phyloP scores from a whole-genome alignment of 2,888 invertebrate species.

The Ectobius pallidus region DNA sequence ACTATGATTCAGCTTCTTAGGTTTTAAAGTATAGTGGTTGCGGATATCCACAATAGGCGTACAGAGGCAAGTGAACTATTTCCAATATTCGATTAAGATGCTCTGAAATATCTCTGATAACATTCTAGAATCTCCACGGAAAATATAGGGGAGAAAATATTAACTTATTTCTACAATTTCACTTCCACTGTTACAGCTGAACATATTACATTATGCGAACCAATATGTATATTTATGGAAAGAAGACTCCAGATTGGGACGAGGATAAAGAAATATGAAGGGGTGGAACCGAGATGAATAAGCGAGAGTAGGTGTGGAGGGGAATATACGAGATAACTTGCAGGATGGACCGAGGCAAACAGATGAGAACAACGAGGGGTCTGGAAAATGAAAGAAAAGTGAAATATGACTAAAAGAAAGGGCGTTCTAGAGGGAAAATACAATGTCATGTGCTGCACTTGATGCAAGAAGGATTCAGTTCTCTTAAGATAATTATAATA shows the following conservation, averaged over 20 bases:
- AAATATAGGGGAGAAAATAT: too few species aligned
- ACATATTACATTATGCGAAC: too few species aligned
- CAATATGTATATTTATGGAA: slow-evolving; percentile 16
- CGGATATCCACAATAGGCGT: too few species aligned
- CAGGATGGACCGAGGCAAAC: slow-evolving; percentile 35
- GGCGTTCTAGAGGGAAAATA: neutral
- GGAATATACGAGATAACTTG: slow-evolving; percentile 28
- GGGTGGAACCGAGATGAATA: neutral
- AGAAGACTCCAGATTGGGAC: slow-evolving; percentile 7
- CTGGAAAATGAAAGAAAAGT: slow-evolving; percentile 41
- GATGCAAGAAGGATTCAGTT: neutral
- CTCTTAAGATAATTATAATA: too few species aligned
- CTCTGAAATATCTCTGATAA: too few species aligned
- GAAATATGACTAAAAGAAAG: slow-evolving; percentile 39
- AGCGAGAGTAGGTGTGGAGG: neutral
- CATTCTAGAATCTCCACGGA: too few species aligned
- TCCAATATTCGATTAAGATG: too few species aligned
- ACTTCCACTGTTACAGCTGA: too few species aligned
- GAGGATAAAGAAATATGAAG: slow-evolving; percentile 27
- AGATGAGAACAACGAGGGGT: slow-evolving; percentile 39
- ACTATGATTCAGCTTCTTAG: too few species aligned
- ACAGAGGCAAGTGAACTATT: too few species aligned
- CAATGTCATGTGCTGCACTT: neutral
- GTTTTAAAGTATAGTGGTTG: too few species aligned
- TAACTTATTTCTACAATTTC: too few species aligned